These are phyloP conservation scores for Spilogale gracilis DNA, from an alignment of 2,113 vertebrate species.

Conservation along the genomic window DNA sequence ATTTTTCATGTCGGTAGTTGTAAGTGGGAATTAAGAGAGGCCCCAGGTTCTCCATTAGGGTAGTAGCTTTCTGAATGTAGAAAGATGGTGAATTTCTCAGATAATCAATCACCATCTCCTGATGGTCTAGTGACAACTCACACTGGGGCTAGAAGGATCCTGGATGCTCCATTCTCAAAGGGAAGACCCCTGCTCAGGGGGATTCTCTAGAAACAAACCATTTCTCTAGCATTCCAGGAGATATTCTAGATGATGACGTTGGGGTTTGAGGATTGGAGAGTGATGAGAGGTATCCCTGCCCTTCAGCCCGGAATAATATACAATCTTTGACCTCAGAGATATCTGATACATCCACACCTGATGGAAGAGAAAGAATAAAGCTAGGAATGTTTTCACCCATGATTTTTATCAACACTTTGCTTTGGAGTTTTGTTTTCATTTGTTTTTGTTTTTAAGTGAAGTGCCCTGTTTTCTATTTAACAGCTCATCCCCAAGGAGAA, in stretches of 20 bases:
- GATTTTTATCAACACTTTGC: conserved; percentile 76
- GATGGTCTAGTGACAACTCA: conserved; percentile 79
- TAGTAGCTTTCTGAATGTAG: conserved; percentile 79
- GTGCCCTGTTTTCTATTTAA: conserved; percentile 47
- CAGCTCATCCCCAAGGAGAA: conserved; percentile 26
- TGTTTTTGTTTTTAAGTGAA: conserved; percentile 52
- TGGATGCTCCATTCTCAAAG: conserved; percentile 76
- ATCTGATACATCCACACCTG: conserved; percentile 65
- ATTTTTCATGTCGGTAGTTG: conserved; percentile 84
- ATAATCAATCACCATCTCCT: conserved; percentile 85
- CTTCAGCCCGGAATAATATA: conserved; percentile 74
- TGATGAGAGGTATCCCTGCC: background rate
- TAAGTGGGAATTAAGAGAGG: conserved; percentile 84
- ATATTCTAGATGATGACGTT: conserved; percentile 23
- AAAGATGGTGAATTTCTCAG: conserved; percentile 86
- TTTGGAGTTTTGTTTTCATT: conserved; percentile 61
- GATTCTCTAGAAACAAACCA: conserved; percentile 80
- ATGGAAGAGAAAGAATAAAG: conserved; percentile 23
- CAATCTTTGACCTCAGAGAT: conserved; percentile 83
- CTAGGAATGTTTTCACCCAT: conserved; percentile 76
- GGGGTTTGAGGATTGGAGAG: background rate
- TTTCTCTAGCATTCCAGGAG: conserved; percentile 63
- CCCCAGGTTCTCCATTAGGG: conserved; percentile 81
- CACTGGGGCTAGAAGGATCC: conserved; percentile 67
- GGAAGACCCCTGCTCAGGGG: conserved; percentile 71